Evolutionary conservation across 2,113 vertebrate genomes (phyloP), one percentile per base, ranked within the genome.

Genomic region (Alosa alosa): DNA sequence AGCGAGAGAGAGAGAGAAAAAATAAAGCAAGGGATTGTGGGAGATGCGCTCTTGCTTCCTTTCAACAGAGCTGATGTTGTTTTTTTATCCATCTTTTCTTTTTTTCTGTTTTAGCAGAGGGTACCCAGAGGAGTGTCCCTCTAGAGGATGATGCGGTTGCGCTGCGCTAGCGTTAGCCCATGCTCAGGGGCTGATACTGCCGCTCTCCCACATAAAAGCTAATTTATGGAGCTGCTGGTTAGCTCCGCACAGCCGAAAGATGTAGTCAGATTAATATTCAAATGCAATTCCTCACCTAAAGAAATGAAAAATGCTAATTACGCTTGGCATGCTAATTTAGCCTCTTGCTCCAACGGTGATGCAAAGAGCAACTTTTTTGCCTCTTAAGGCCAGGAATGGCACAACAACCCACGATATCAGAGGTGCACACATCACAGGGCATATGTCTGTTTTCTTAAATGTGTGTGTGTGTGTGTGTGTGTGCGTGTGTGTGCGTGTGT

Each of bases 261-360:
- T 90, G 85, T 87, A 87, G 82, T 88, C 85, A 84, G 83, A 90
- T 89, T 87, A 90, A 91, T 90, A 91, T 90, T 91, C 85, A 89
- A 87, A 91, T 89, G 81, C 82, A 88, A 82, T 90, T 89, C 85
- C 82, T 90, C 83, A 91, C 91, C 88, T 90, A 89, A 88, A 90
- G 91, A 90, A 88, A 91, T 87, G 60, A 88, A 90, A 90, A 87
- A 91, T 91, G 91, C 87, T 84, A 90, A 91, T 91, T 85, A 83
- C 13, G 52, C 52, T 36, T 20, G 82, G 89, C 68, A 84, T 86
- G 55, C 86, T 89, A 88, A 91, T 90, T 89, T 90, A 81, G 82
- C n/a, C 82, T 78, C 78, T 55, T 85, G 55, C 82, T 83, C 64
- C 83, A 41, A 44, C 81, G 45, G 84, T 72, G 64, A 72, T 72